Conservation (phyloP, 2,888 invertebrate genomes). For the Rotaria socialis region DNA sequence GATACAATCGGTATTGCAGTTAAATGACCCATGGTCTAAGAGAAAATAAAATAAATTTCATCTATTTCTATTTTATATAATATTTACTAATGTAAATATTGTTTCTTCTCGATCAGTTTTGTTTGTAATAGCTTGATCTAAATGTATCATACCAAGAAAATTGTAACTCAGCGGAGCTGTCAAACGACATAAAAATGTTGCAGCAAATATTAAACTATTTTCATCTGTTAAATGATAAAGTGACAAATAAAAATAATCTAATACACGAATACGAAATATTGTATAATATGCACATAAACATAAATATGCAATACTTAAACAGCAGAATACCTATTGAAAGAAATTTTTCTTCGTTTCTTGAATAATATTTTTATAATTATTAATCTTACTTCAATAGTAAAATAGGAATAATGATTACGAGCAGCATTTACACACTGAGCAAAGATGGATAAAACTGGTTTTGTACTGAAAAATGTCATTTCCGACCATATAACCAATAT, state of each 20-base stretch:
- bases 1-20: slow-evolving; percentile 92
- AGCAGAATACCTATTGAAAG: slow-evolving; percentile 73
- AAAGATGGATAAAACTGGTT: slow-evolving; percentile 87
- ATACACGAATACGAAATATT: slow-evolving; percentile 85
- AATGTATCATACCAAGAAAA: slow-evolving; percentile 90
- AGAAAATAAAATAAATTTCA: not conserved
- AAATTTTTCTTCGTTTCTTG: slow-evolving; percentile 16
- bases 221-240: slow-evolving; percentile 97
- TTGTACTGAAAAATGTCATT: slow-evolving; percentile 88
- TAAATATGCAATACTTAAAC: slow-evolving; percentile 83
- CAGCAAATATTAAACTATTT: slow-evolving; percentile 94
- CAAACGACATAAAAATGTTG: slow-evolving; percentile 86
- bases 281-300: slow-evolving; percentile 97
- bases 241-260: slow-evolving; percentile 92
- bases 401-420: slow-evolving; percentile 77
- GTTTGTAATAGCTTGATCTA: slow-evolving; percentile 82
- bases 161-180: slow-evolving; percentile 97
- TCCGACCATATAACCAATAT: slow-evolving; percentile 96
- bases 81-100: slow-evolving; percentile 43
- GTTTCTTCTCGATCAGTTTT: slow-evolving; percentile 44
- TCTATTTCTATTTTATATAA: not conserved
- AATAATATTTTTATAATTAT: not conserved
- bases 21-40: slow-evolving; percentile 91
- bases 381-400: slow-evolving; percentile 77
- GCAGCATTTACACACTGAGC: slow-evolving; percentile 84